Conservation (phyloP, 2,797 vertebrate species). For the Benthosema pterotum region DNA sequence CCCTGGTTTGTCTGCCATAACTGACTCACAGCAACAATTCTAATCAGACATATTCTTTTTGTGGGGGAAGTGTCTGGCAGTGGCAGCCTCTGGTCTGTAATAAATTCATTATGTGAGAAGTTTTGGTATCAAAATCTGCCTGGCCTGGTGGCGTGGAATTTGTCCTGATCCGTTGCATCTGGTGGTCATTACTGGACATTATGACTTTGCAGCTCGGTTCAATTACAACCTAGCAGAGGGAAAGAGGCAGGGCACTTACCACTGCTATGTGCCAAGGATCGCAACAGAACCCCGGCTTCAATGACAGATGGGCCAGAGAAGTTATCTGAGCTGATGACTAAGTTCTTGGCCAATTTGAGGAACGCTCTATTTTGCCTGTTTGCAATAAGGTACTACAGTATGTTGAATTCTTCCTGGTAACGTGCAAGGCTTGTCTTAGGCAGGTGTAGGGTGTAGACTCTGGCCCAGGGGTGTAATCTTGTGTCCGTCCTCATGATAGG, state of each 20-base stretch:
- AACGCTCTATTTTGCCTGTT: slow-evolving; percentile 6
- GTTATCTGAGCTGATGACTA: slow-evolving; percentile 1
- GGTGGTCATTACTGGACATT: neutral
- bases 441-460: neutral
- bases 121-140: neutral
- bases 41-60: too few relatives aligned
- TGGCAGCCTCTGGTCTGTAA: too few relatives aligned
- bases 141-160: too few relatives aligned
- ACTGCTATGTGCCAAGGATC: neutral
- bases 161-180: neutral
- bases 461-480: too few relatives aligned
- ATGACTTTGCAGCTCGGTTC: neutral
- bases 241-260: neutral
- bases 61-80: too few relatives aligned
- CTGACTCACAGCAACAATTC: too few relatives aligned
- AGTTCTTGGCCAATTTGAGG: slow-evolving; percentile 28
- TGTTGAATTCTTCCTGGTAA: slow-evolving; percentile 1
- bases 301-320: slow-evolving; percentile 19
- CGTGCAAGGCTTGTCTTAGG: neutral
- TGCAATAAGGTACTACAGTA: neutral
- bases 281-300: neutral
- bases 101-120: too few relatives aligned
- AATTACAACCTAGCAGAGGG: neutral
- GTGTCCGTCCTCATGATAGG: too few relatives aligned
- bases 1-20: too few relatives aligned